These are phyloP conservation scores for Hormaphis cornu DNA, from an alignment of 1,140 invertebrate species.

Conservation along the genomic window DNA sequence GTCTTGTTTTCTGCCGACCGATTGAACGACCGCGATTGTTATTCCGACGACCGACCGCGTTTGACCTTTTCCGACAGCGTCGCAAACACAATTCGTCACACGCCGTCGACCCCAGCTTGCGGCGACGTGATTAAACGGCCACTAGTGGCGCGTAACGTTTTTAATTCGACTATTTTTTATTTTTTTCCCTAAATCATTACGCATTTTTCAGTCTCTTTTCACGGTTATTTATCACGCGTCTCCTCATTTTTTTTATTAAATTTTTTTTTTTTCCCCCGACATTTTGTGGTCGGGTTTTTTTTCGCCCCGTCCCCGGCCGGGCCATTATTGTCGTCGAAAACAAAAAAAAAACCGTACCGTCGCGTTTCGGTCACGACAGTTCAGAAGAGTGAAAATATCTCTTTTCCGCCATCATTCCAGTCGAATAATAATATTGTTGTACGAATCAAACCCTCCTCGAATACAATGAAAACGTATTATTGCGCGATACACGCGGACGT, in stretches of 20 bases:
- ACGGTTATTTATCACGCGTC: conserved; percentile 13
- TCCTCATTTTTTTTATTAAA: too few species aligned
- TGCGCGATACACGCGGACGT: not conserved
- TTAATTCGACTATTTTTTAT: not conserved
- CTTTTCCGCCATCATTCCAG: not conserved
- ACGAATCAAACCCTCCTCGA: conserved; percentile 7
- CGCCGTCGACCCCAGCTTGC: not conserved
- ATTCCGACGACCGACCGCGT: not conserved
- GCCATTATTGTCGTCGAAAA: not conserved
- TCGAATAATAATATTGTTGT: too few species aligned
- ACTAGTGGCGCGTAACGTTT: conserved; percentile 6
- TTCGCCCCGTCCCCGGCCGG: not conserved
- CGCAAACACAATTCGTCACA: not conserved
- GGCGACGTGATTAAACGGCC: conserved; percentile 14
- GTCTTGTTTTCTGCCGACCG: too few species aligned
- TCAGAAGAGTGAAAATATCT: conserved; percentile 11
- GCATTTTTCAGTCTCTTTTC: not conserved
- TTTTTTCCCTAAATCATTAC: conserved; percentile 22
- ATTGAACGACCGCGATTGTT: not conserved
- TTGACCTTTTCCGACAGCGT: not conserved
- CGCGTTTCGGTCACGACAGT: conserved; percentile 19
- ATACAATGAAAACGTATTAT: not conserved
- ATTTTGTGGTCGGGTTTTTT: too few species aligned
- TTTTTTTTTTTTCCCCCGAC: conserved; percentile 4
- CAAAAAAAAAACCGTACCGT: conserved; percentile 15